Percentiles rank a stretch among this genome's conserved stretches.
Conservation (phyloP, 2,797 vertebrate species). For the Leontocebus nigricollis region DNA sequence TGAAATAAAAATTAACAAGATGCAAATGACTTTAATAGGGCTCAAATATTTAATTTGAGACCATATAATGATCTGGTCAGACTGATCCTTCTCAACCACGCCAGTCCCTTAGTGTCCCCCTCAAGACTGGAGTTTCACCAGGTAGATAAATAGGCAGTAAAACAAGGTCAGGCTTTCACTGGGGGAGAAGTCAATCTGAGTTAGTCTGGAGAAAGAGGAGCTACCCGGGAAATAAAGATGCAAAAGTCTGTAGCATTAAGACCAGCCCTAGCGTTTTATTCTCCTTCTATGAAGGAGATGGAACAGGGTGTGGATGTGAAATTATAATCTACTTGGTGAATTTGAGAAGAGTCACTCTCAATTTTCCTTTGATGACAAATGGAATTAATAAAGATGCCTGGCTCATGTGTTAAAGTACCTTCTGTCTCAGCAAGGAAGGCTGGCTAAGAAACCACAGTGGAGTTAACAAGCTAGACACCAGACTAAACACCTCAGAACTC, state of each 20-base stretch:
- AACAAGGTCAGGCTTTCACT: not conserved
- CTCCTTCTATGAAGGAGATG: not conserved
- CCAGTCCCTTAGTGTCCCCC: not conserved
- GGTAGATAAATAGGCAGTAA: not conserved
- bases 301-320: not conserved
- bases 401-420: constrained; percentile 39
- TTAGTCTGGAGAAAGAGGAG: not conserved
- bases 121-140: not conserved
- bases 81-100: not conserved
- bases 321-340: not conserved
- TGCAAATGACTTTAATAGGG: not conserved
- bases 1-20: not conserved
- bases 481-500: constrained; percentile 64
- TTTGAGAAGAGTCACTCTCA: not conserved
- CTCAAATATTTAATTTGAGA: not conserved
- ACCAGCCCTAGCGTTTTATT: not conserved
- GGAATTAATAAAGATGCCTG: constrained; percentile 43
- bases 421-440: constrained; percentile 28
- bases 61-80: not conserved
- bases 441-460: constrained; percentile 40
- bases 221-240: not conserved
- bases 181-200: not conserved
- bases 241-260: not conserved
- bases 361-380: constrained; percentile 10
- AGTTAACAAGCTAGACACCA: constrained; percentile 57